These are phyloP conservation scores for Mythimna impura DNA, from an alignment of 2,888 invertebrate species.

Conservation along the genomic window DNA sequence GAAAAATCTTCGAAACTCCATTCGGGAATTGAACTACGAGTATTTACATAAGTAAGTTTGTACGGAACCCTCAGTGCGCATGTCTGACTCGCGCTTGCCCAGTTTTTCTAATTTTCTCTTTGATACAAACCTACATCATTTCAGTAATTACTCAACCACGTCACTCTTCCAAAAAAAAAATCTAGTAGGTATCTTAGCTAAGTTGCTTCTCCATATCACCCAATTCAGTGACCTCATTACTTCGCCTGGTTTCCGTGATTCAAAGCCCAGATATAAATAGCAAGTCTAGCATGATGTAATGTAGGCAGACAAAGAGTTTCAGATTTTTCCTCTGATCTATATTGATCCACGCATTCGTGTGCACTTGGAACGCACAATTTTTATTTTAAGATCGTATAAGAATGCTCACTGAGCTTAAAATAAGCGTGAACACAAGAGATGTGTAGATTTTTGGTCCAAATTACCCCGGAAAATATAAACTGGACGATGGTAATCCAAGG, in stretches of 20 bases:
- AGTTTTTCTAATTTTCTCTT: too few relatives aligned
- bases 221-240: constrained; percentile 26
- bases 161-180: too few relatives aligned
- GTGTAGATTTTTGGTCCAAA: constrained; percentile 1
- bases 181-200: not conserved
- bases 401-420: constrained; percentile 21
- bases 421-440: constrained; percentile 9
- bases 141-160: too few relatives aligned
- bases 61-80: too few relatives aligned
- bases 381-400: constrained; percentile 29
- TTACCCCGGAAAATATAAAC: not conserved
- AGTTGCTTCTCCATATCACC: not conserved
- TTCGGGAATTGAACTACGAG: too few relatives aligned
- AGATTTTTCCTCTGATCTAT: constrained; percentile 39
- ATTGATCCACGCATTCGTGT: constrained; percentile 40
- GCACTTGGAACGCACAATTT: constrained; percentile 45
- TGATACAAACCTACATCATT: too few relatives aligned
- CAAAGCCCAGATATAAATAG: constrained; percentile 47
- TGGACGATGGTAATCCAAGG: not conserved
- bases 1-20: too few relatives aligned
- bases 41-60: too few relatives aligned
- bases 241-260: constrained; percentile 34
- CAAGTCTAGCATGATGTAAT: constrained; percentile 35
- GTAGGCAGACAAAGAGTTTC: constrained; percentile 41
- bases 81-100: too few relatives aligned